Evolutionary conservation across 35 echinoderm and acorn worm genomes (phyloP), one percentile per base, ranked within the genome.

Genomic region (Lytechinus variegatus): DNA sequence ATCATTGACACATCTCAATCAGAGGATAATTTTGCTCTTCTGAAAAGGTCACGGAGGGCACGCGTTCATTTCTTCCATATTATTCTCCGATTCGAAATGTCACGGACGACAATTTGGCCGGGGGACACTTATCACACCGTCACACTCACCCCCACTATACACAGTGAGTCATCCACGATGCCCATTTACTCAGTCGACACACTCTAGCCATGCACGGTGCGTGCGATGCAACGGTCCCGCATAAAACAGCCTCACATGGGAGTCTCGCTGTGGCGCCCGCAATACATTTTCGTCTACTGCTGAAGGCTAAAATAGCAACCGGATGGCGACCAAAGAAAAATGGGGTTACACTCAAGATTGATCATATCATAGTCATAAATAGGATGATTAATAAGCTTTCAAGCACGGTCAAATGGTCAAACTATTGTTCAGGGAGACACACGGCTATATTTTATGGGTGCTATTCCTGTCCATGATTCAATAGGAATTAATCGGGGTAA

Each of bases 221-320:
- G 66, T 79, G 66, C 66, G 66, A 79, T 16, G 66, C 19, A 24
- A 79, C 66, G 66, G 16, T 79, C 66, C 19, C 66, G 66, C n/a
- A 79, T 24, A 79, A 79, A 79, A 44, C 33, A 79, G 66, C 66
- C 66, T 79, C 66, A 79, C 66, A 19, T 79, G 66, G 66, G 66
- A 79, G 66, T 79, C 66, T 79, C 66, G 14, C 19, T 79, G 66
- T 79, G 66, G 66, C 66, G 66, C 66, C 66, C 66, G 66, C 66
- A 79, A 79, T 79, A 7, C 66, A 90, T 90, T 90, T 10, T 5
- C 88, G 88, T 90, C 88, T 90, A 90, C 88, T 90, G 88, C 88
- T 54, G 88, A 90, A 44, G 88, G 28, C 29, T 79, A 79, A 79
- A 79, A 79, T 79, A 79, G 66, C 66, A 79, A 24, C 66, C 66